Conservation (phyloP, 1,140 invertebrate genomes). For the Coptotermes formosanus region DNA sequence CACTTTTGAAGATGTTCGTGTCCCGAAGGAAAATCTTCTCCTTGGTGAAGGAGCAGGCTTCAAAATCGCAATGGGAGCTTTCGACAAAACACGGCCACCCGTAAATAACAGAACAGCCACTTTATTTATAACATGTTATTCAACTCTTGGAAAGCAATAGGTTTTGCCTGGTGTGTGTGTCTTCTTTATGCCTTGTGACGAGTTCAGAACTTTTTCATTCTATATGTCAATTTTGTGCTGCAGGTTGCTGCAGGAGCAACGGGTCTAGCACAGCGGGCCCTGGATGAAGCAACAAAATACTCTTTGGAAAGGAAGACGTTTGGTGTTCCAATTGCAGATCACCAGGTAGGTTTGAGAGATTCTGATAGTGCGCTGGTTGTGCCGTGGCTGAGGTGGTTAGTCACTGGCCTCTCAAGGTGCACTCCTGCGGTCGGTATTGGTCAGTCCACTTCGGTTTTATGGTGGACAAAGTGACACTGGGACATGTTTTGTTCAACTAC, state of each 20-base stretch:
- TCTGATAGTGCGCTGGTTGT: no score
- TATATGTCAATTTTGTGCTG: constrained; percentile 27
- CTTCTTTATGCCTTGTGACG: background rate
- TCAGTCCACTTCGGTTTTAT: no score
- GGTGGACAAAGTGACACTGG: no score
- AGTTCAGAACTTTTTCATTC: background rate
- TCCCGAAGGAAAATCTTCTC: constrained; percentile 95
- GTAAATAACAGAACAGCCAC: constrained; percentile 52
- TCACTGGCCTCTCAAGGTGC: no score
- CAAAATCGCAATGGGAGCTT: constrained; percentile 95
- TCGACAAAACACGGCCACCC: constrained; percentile 89
- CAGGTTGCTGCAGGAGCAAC: constrained; percentile 87
- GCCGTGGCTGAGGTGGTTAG: no score
- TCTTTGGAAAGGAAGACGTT: constrained; percentile 92
- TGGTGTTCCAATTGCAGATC: constrained; percentile 79
- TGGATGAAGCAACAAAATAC: constrained; percentile 95
- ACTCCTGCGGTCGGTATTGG: no score
- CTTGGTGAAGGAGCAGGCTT: constrained; percentile 87
- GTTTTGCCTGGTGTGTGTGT: no score
- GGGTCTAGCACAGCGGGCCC: constrained; percentile 83
- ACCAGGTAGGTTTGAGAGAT: constrained; percentile 51
- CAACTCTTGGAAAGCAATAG: no score
- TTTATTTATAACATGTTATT: no score
- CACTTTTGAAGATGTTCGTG: constrained; percentile 95
- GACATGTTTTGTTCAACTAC: no score